Percentiles rank a stretch among this genome's conserved stretches.
Evolutionary conservation across 2,888 invertebrate genomes (phyloP).

Genomic region (Spilarctia lutea): DNA sequence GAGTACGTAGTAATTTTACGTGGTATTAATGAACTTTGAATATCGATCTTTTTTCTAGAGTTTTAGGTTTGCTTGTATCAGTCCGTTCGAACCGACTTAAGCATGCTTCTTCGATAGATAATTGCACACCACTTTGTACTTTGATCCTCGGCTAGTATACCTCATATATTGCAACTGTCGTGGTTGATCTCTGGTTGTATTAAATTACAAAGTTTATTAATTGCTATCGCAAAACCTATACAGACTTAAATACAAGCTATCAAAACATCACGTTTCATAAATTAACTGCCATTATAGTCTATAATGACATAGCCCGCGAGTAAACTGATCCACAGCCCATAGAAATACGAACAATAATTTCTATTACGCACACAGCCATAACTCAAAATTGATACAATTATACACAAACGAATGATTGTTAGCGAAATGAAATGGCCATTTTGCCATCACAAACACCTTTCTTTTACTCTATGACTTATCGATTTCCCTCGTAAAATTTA

Average conservation of each 20-base stretch:
- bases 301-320: slow-evolving; percentile 19
- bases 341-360: slow-evolving; percentile 51
- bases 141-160: too few relatives aligned
- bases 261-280: background rate
- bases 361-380: slow-evolving; percentile 55
- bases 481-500: slow-evolving; percentile 76
- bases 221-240: background rate
- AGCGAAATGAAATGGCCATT: slow-evolving; percentile 59
- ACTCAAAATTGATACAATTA: slow-evolving; percentile 62
- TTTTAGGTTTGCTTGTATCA: too few relatives aligned
- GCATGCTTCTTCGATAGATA: too few relatives aligned
- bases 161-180: background rate
- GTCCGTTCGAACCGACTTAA: too few relatives aligned
- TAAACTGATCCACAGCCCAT: slow-evolving; percentile 31
- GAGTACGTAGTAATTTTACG: too few relatives aligned
- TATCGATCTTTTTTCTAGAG: slow-evolving; percentile 57
- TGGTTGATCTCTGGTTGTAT: background rate
- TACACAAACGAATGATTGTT: slow-evolving; percentile 66
- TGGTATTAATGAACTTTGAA: slow-evolving; percentile 77
- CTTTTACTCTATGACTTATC: slow-evolving; percentile 64
- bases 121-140: too few relatives aligned
- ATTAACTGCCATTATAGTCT: slow-evolving; percentile 29
- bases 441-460: slow-evolving; percentile 57
- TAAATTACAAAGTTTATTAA: background rate
- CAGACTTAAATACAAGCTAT: background rate